Conservation (phyloP, 2,797 vertebrate species). For the Molossus alvarezi region DNA sequence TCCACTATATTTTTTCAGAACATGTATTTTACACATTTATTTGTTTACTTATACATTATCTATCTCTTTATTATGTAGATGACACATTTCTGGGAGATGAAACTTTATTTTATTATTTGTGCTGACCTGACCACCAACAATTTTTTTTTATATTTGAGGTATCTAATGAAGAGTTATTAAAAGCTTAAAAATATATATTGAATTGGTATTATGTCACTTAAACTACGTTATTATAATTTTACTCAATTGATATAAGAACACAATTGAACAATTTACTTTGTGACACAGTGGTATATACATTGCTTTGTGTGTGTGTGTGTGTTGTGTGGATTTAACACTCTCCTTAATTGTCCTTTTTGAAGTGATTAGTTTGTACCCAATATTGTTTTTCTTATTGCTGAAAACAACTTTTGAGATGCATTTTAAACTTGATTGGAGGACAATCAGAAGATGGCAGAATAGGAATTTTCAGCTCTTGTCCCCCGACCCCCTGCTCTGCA, state of each 20-base stretch:
- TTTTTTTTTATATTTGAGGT: neutral
- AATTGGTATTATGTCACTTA: neutral
- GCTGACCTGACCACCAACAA: neutral
- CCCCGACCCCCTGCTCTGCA: no score
- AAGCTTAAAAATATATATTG: neutral
- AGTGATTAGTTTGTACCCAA: neutral
- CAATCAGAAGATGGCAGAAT: no score
- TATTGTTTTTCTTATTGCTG: neutral
- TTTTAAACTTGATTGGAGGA: neutral
- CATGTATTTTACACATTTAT: neutral
- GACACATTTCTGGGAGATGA: neutral
- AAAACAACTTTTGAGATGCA: neutral
- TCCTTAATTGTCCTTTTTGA: neutral
- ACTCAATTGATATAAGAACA: neutral
- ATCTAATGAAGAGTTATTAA: neutral
- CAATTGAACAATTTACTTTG: neutral
- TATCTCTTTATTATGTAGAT: neutral
- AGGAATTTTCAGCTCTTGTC: no score
- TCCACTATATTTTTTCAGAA: neutral
- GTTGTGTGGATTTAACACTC: neutral
- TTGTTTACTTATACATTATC: neutral
- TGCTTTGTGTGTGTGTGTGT: neutral
- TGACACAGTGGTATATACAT: neutral
- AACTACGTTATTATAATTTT: neutral
- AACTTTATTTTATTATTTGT: neutral